Evolutionary conservation across 2,888 invertebrate species (phyloP).

Genomic region (Drosophila melanosoma): DNA sequence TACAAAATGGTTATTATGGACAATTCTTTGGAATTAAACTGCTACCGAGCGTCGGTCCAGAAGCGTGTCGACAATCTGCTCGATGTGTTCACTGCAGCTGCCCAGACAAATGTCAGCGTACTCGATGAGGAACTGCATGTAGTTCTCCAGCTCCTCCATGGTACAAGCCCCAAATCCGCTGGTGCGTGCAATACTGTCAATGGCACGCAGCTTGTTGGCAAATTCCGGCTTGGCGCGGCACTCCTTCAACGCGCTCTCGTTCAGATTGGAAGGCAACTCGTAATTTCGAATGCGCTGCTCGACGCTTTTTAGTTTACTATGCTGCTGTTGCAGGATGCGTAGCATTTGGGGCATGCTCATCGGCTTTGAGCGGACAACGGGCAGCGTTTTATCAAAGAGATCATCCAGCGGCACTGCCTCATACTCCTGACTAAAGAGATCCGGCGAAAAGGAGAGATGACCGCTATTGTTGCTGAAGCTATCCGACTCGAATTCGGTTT

Average conservation of each 20-base stretch:
- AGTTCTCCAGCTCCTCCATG: slow-evolving; percentile 77
- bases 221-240: slow-evolving; percentile 69
- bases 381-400: slow-evolving; percentile 68
- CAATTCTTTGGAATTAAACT: slow-evolving; percentile 47
- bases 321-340: slow-evolving; percentile 68
- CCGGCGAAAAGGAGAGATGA: slow-evolving; percentile 73
- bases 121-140: slow-evolving; percentile 76
- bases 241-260: slow-evolving; percentile 50
- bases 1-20: neutral
- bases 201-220: slow-evolving; percentile 70
- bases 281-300: slow-evolving; percentile 70
- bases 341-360: slow-evolving; percentile 74
- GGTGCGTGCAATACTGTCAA: slow-evolving; percentile 71
- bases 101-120: slow-evolving; percentile 80
- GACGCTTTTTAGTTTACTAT: slow-evolving; percentile 66
- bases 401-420: slow-evolving; percentile 81
- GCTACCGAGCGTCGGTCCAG: slow-evolving; percentile 60
- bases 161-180: slow-evolving; percentile 75
- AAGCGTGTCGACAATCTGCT: slow-evolving; percentile 75
- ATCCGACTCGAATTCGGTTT: slow-evolving; percentile 76
- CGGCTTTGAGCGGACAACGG: slow-evolving; percentile 22
- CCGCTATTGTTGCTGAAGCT: slow-evolving; percentile 68
- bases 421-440: slow-evolving; percentile 73
- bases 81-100: slow-evolving; percentile 78
- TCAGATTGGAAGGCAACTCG: slow-evolving; percentile 49